Conservation (phyloP, 2,113 vertebrate species). For the Engraulis encrasicolus region DNA sequence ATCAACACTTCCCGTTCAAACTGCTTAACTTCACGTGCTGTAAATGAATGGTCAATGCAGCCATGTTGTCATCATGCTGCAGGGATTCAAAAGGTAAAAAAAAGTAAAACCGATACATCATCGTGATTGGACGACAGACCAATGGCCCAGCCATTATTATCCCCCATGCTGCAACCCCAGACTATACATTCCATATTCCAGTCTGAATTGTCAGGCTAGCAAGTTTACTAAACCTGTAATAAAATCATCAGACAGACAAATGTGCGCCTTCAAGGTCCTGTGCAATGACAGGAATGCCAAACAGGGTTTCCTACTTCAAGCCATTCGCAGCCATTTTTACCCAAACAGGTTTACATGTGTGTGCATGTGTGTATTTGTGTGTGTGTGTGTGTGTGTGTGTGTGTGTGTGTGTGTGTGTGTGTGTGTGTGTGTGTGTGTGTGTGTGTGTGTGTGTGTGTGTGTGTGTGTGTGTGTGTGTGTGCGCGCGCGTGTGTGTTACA, state of each 20-base stretch:
- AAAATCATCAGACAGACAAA: slow-evolving; percentile 24
- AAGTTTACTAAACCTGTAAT: slow-evolving; percentile 45
- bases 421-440: neutral
- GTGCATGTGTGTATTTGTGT: too few species aligned
- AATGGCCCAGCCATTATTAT: too few species aligned
- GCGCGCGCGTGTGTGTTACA: neutral
- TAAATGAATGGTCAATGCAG: too few species aligned
- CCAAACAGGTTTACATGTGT: slow-evolving; percentile 27
- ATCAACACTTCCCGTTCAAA: too few species aligned
- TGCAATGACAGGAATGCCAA: slow-evolving; percentile 32
- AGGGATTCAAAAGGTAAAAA: too few species aligned
- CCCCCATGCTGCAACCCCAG: too few species aligned
- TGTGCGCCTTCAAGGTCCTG: slow-evolving; percentile 26
- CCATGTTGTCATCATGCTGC: too few species aligned
- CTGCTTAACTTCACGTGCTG: too few species aligned
- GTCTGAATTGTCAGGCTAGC: too few species aligned
- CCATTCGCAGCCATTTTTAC: slow-evolving; percentile 4
- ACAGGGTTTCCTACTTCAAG: slow-evolving; percentile 26
- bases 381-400: neutral
- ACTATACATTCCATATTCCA: too few species aligned
- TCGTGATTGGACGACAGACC: too few species aligned
- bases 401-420: neutral
- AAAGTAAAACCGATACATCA: too few species aligned
- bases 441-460: neutral
- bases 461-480: neutral